Evolutionary conservation across 92 coral and sea anemone species (phyloP).

Genomic region (Meandrina meandrites): DNA sequence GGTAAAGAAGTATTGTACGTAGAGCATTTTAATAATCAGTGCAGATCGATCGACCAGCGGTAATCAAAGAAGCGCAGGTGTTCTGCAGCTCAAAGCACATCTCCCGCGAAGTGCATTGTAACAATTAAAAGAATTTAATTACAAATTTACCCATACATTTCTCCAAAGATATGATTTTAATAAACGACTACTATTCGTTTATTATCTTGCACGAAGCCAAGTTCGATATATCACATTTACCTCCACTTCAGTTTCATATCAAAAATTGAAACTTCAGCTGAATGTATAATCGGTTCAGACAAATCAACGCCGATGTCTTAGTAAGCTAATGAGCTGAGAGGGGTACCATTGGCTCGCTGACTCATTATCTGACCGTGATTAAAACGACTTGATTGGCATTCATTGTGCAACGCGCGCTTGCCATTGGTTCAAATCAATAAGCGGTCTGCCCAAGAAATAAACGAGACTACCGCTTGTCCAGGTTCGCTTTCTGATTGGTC

Average conservation of each 20-base stretch:
- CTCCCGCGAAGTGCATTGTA: conserved; percentile 44
- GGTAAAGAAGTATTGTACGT: not conserved
- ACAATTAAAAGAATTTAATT: conserved; percentile 40
- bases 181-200: conserved; percentile 6
- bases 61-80: conserved; percentile 39
- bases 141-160: conserved; percentile 16
- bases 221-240: not conserved
- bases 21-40: not conserved
- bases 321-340: conserved; percentile 33
- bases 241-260: not conserved
- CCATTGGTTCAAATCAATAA: conserved; percentile 71
- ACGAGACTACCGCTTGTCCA: conserved; percentile 72
- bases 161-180: conserved; percentile 33
- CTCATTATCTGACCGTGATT: conserved; percentile 56
- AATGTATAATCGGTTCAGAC: not conserved
- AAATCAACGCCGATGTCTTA: conserved; percentile 11
- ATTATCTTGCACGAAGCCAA: not conserved
- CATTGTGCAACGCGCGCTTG: conserved; percentile 19
- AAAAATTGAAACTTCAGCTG: conserved; percentile 3
- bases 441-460: conserved; percentile 73
- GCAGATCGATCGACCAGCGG: conserved; percentile 30
- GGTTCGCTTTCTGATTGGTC: conserved; percentile 60
- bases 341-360: conserved; percentile 8
- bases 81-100: conserved; percentile 24
- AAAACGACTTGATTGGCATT: conserved; percentile 86